Evolutionary conservation across 2,113 vertebrate species (phyloP).

Genomic region (Bungarus multicinctus): DNA sequence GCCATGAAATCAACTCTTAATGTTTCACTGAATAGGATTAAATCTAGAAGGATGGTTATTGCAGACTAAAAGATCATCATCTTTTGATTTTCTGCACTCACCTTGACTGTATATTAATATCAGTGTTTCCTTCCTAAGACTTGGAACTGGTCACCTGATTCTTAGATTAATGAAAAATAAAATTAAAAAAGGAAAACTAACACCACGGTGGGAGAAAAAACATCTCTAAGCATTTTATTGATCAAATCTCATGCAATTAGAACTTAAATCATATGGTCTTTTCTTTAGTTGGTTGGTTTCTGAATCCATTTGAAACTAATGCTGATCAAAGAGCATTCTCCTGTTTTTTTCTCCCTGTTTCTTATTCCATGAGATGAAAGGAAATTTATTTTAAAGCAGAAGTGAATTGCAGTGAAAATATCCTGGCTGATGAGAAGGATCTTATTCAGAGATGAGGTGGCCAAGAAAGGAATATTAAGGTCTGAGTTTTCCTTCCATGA

Average conservation of each 20-base stretch:
- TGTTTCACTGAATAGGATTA: background rate
- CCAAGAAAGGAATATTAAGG: background rate
- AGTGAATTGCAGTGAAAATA: background rate
- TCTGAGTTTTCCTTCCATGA: background rate
- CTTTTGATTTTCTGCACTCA: background rate
- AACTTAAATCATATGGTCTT: background rate
- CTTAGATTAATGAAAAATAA: background rate
- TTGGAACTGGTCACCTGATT: background rate
- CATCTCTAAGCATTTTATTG: background rate
- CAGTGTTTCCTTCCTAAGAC: background rate
- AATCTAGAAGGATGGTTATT: background rate
- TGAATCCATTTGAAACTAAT: background rate
- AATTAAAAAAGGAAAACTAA: background rate
- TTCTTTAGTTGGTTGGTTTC: background rate
- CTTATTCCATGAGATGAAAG: background rate
- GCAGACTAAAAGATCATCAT: background rate
- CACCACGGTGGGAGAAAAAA: background rate
- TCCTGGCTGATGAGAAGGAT: background rate
- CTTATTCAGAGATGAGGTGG: background rate
- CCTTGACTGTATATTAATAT: background rate
- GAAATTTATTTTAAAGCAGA: background rate
- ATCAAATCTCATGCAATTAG: background rate
- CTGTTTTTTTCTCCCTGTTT: rapidly evolving
- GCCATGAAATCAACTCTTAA: background rate
- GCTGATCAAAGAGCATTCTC: background rate